These are phyloP conservation scores for Amphipyra berbera DNA, from an alignment of 2,888 invertebrate species.

Conservation along the genomic window DNA sequence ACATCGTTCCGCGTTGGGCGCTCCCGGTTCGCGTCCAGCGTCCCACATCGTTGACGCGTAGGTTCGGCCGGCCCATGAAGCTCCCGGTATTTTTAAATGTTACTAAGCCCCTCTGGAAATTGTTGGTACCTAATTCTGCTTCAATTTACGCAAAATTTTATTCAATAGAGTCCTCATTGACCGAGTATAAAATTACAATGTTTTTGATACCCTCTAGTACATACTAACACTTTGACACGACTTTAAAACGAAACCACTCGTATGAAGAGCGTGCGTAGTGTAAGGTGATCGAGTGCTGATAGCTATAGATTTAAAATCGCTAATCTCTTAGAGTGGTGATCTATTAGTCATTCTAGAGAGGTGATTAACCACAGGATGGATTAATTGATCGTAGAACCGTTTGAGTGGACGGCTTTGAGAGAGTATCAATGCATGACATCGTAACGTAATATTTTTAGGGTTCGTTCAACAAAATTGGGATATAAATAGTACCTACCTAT, in stretches of 20 bases:
- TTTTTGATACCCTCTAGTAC: constrained; percentile 22
- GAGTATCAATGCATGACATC: constrained; percentile 72
- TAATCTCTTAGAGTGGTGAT: constrained; percentile 52
- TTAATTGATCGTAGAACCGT: constrained; percentile 67
- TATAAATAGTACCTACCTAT: too few species aligned
- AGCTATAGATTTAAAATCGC: constrained; percentile 53
- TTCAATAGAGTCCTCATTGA: neutral
- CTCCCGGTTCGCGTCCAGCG: too few species aligned
- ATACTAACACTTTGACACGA: constrained; percentile 28
- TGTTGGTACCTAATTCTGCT: neutral
- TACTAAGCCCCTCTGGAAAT: too few species aligned
- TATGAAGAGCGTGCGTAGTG: constrained; percentile 13
- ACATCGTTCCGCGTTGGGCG: too few species aligned
- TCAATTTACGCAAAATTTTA: neutral
- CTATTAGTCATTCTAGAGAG: constrained; percentile 42
- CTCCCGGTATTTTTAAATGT: too few species aligned
- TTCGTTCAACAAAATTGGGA: constrained; percentile 8
- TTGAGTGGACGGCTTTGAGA: constrained; percentile 66
- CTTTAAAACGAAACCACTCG: constrained; percentile 53
- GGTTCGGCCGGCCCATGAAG: too few species aligned
- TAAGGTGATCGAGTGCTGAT: constrained; percentile 40
- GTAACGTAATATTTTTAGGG: constrained; percentile 53
- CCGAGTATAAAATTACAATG: constrained; percentile 20
- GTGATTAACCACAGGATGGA: constrained; percentile 45
- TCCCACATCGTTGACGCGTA: too few species aligned